Conservation (phyloP, 1,140 invertebrate genomes). For the Ganaspis sp. region DNA sequence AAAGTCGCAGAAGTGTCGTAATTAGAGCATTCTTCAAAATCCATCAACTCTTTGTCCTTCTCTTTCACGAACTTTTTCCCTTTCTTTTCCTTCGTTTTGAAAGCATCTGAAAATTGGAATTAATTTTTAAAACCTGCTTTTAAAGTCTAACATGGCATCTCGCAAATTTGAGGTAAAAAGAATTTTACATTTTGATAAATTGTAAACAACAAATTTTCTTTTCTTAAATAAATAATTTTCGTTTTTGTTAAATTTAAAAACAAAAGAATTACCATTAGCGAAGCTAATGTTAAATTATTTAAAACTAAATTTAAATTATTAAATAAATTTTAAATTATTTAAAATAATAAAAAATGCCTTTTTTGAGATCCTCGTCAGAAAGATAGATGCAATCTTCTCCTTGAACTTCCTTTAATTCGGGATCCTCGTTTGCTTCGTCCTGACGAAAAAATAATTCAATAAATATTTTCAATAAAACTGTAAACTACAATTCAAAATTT, state of each 20-base stretch:
- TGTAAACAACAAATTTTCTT: no score
- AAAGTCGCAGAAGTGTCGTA: constrained; percentile 87
- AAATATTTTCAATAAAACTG: background rate
- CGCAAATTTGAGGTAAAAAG: no score
- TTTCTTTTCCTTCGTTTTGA: constrained; percentile 67
- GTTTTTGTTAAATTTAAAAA: no score
- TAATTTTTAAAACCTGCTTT: no score
- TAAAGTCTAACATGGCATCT: no score
- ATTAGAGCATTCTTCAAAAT: constrained; percentile 85
- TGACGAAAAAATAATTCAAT: constrained; percentile 27
- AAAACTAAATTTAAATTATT: no score
- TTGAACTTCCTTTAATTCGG: constrained; percentile 61
- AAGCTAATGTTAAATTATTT: no score
- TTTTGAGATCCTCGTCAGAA: constrained; percentile 84
- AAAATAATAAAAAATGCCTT: constrained; percentile 75
- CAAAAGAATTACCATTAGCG: no score
- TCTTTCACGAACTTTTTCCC: constrained; percentile 66
- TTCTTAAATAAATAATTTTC: no score
- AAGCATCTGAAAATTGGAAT: constrained; percentile 63
- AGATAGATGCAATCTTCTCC: constrained; percentile 73
- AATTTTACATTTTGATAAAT: no score
- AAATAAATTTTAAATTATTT: no score
- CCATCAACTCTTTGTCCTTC: constrained; percentile 77
- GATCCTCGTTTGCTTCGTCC: constrained; percentile 52
- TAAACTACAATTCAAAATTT: no score